Percentiles rank a stretch among this genome's conserved stretches.
These are phyloP conservation scores for Zaprionus lachaisei DNA, from an alignment of 1,140 invertebrate species.

Conservation along the genomic window DNA sequence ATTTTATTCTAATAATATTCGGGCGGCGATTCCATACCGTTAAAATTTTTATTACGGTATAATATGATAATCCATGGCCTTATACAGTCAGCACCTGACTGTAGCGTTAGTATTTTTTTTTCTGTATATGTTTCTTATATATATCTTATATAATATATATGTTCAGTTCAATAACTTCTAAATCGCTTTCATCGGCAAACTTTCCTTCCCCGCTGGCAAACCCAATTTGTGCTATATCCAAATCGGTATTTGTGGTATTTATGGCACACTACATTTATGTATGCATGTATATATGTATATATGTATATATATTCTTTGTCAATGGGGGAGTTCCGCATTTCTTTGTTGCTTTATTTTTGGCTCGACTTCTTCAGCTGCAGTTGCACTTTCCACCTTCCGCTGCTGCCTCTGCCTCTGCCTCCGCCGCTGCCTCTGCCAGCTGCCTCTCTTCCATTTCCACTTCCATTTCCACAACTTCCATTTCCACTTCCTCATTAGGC, in stretches of 20 bases:
- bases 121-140: too few species aligned
- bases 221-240: constrained; percentile 3
- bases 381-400: constrained; percentile 29
- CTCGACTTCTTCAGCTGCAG: constrained; percentile 19
- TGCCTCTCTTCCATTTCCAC: constrained; percentile 30
- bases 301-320: not conserved
- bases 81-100: too few species aligned
- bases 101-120: too few species aligned
- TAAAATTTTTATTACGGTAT: too few species aligned
- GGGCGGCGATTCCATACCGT: too few species aligned
- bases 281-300: not conserved
- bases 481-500: constrained; percentile 75
- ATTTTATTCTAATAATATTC: too few species aligned
- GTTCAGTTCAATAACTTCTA: too few species aligned
- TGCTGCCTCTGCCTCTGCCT: not conserved
- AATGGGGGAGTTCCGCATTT: constrained; percentile 2
- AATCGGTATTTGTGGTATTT: constrained; percentile 3
- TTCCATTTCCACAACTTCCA: constrained; percentile 52
- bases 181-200: not conserved
- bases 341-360: constrained; percentile 18
- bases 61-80: too few species aligned
- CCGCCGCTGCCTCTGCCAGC: constrained; percentile 5
- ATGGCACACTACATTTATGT: not conserved
- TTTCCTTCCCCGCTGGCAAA: not conserved
- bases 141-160: too few species aligned